Evolutionary conservation across 2,797 vertebrate species (phyloP).

Genomic region (Enteromius fasciolatus): DNA sequence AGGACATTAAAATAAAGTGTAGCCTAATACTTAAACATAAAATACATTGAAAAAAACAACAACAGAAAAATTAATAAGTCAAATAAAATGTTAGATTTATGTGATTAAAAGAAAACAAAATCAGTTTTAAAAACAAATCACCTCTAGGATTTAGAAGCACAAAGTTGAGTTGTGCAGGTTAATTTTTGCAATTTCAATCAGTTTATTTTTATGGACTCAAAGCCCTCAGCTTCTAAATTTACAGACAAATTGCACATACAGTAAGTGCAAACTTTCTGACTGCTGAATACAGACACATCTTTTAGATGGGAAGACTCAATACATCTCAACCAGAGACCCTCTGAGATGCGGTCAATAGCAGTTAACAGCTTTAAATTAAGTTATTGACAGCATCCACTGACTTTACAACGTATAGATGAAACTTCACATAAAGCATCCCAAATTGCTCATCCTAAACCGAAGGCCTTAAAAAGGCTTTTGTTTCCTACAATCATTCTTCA

Average conservation of each 20-base stretch:
- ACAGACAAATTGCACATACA: not conserved
- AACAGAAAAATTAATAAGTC: not conserved
- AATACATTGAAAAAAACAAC: not conserved
- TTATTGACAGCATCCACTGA: constrained; percentile 40
- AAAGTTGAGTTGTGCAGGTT: not conserved
- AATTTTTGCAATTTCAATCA: not conserved
- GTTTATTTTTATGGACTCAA: not conserved
- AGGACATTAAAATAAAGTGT: too few relatives aligned
- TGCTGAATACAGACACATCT: not conserved
- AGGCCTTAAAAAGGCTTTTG: not conserved
- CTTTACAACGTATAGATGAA: not conserved
- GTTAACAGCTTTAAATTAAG: constrained; percentile 52
- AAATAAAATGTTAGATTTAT: not conserved
- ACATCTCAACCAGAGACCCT: constrained; percentile 19
- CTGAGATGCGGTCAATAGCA: constrained; percentile 34
- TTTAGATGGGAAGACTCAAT: constrained; percentile 20
- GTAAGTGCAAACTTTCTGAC: constrained; percentile 1
- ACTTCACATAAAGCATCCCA: not conserved
- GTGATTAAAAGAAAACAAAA: not conserved
- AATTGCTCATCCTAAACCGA: constrained; percentile 6
- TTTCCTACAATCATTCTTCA: not conserved
- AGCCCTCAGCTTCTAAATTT: not conserved
- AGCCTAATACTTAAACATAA: not conserved
- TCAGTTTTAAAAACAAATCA: not conserved
- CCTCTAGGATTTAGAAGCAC: not conserved